Base-by-base conservation (phyloP, 2,113 vertebrate species). In the Rhizomys pruinosus region DNA sequence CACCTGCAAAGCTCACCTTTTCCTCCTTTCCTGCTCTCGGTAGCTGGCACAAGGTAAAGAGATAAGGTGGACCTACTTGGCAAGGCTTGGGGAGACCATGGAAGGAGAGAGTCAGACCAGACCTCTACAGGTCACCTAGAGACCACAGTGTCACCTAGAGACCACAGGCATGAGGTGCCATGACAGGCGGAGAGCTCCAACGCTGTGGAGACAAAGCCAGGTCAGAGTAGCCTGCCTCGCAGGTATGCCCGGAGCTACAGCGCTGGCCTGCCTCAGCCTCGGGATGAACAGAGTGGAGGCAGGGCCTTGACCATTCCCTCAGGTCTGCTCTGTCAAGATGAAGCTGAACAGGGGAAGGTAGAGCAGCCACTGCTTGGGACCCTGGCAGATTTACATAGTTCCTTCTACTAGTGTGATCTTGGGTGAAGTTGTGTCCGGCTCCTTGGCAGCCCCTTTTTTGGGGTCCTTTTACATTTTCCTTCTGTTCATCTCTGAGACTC, bases 51-150 rank as follows among this genome's bases (percentile, higher is more conserved):
- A 2, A 68, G 5, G 29, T n/a, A 12, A 61, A 64, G 73, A 37
- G 55, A 34, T 9, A 1, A 1, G 25, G 37, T 37, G 73, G 71
- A 4, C 9, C 0, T 44, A 7, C 15, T 1, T 0, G 22, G 9
- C 7, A 15, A 77, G 86, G 37, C 32, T 1, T 32, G 37, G 4
- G 7, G 63, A 57, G 5, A 52, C 29, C 39, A 7, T 12, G 29
- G 44, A 29, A 68, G 57, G 78, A 69, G 32, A 15, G 29, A 20
- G 61, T 32, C 13, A 23, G 32, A 4, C 20, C 27, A 25, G 87
- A 2, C 52, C 47, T 68, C 1, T n/a, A 42, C 8, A 6, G 52
- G 32, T 20, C n/a, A n/a, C n/a, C n/a, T n/a, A n/a, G n/a, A n/a
- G n/a, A 23, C 17, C 34, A n/a, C 4, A 0, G 39, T 1, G 3